Base-by-base conservation (phyloP, 2,888 invertebrate genomes). In the Mythimna pallens region DNA sequence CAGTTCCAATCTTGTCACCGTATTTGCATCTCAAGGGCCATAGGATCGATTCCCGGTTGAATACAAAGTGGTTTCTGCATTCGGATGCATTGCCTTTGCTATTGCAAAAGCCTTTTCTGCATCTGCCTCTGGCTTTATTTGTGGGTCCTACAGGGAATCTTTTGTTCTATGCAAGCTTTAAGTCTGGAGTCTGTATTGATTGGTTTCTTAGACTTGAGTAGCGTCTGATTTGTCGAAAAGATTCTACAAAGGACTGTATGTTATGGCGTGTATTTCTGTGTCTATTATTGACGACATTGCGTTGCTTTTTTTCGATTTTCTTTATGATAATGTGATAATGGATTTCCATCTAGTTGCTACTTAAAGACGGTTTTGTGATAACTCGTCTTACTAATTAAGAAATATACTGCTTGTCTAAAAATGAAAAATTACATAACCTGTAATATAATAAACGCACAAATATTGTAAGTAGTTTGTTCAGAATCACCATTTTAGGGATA, bases 21-120 rank as follows among this genome's bases (percentile, higher is more conserved):
- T 81, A 90, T 90, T 90, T 89, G 87, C 90, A 90, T 90, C 87
- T 86, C 89, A 90, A 90, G 88, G 85, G 86, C 77, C 75, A 57
- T 72, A 40, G 83, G 82, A 87, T 87, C 88, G 85, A 86, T 88
- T 83, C 87, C 81, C 76, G 70, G 69, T 76, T 85, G 87, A 86
- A 89, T 89, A 82, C 81, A 83, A 81, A 86, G 84, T 82, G 82
- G 83, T 71, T 85, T 80, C 75, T 72, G 84, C 76, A 87, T 84
- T 85, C 80, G 73, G 78, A 84, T 86, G 84, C 86, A 83, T 83
- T 78, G 81, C 80, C 78, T 82, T 75, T 81, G 80, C 80, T 70
- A 75, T 80, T 80, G 69, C 68, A 64, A 62, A 36, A 74, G 65
- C 58, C 76, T 73, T 70, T 71, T 54, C 59, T 76, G 84, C 78